Conservation (phyloP, 2,888 invertebrate species). For the Tuberolachnus salignus region DNA sequence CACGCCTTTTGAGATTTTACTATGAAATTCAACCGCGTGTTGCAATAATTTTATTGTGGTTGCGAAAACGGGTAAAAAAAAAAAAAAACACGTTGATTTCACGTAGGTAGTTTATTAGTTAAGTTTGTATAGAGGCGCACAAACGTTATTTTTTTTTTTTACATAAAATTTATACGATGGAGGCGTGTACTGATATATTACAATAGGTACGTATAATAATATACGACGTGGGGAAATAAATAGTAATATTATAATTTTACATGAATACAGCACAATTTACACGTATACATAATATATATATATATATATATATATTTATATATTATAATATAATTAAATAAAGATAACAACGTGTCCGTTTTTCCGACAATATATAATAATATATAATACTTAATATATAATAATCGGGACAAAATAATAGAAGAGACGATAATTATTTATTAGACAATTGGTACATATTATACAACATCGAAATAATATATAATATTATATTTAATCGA, state of each 20-base stretch:
- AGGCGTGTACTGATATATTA: too few relatives aligned
- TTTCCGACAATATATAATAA: conserved; percentile 2
- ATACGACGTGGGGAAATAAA: conserved; percentile 16
- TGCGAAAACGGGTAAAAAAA: too few relatives aligned
- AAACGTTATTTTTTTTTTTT: not conserved
- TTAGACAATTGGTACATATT: not conserved
- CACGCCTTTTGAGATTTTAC: too few relatives aligned
- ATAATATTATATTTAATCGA: conserved; percentile 2
- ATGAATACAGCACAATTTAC: conserved; percentile 34
- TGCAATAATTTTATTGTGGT: too few relatives aligned
- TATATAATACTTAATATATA: not conserved
- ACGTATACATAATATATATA: conserved; percentile 35
- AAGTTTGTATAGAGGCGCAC: not conserved
- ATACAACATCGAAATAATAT: not conserved
- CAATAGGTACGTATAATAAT: too few relatives aligned
- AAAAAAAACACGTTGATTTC: not conserved
- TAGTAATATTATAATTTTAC: conserved; percentile 2
- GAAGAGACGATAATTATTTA: too few relatives aligned
- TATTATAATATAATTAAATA: not conserved
- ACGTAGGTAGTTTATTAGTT: conserved; percentile 3
- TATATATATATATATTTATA: too few relatives aligned
- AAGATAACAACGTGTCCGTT: conserved; percentile 35
- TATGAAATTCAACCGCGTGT: too few relatives aligned
- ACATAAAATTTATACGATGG: conserved; percentile 9
- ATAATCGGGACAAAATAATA: not conserved